Base-by-base conservation (phyloP, 2,797 vertebrate genomes). In the Sardinella longiceps region DNA sequence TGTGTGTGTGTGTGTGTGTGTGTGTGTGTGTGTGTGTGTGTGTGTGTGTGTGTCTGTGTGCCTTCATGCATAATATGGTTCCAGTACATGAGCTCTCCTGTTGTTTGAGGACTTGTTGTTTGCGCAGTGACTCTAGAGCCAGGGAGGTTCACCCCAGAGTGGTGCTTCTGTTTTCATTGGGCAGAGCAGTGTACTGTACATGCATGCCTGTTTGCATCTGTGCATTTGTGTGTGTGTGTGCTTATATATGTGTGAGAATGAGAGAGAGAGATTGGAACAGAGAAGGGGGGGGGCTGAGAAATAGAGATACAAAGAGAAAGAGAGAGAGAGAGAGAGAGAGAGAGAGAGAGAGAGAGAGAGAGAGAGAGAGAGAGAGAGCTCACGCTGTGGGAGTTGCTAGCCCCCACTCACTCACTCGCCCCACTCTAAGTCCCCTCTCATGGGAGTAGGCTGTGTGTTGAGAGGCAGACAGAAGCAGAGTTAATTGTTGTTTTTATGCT, bases 401-500 rank as follows among this genome's bases (percentile, higher is more conserved):
- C 53, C 30, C 80, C 53, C 74, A 70, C 80, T 85, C 84, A 74
- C 86, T 85, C 85, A 81, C 85, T 86, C 86, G 83, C 80, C 87
- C 86, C 86, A 83, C 86, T 88, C 86, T 86, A 85, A 85, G 46
- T 77, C 37, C 48, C 15, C 77, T 88, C 84, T 80, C 46, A 48
- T 83, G 77, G 80, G 86, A 90, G 77, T 28, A 39, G 46, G 84
- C 28, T 66, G 87, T 86, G 87, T 86, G 63, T 88, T 53, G 83
- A 86, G 85, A 84, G 84, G 86, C 82, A 85, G 86, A 88, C 86
- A 50, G 90, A 90, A 90, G 91, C 85, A 84, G 88, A 86, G 93
- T 92, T 94, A 95, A 95, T 95, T 90, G 94, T 94, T 94, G 93
- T 94, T 95, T 93, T 92, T 90, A 91, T 94, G 90, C 89, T 83